These are phyloP conservation scores for Melangyna quadrimaculata DNA, from an alignment of 2,888 invertebrate species.

Conservation along the genomic window DNA sequence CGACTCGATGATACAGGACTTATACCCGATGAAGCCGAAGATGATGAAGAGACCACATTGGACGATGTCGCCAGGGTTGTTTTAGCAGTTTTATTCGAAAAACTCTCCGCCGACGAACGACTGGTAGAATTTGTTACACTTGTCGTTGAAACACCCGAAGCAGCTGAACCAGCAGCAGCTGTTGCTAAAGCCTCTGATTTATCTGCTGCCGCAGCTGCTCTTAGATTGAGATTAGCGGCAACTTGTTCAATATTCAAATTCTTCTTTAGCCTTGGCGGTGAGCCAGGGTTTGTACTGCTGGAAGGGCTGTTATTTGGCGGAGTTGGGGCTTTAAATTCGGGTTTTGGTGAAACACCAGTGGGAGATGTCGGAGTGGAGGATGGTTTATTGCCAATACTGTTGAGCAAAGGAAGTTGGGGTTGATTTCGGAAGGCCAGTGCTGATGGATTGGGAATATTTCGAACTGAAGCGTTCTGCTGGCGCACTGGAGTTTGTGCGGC, in stretches of 20 bases:
- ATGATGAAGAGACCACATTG: slow-evolving; percentile 61
- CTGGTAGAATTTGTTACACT: slow-evolving; percentile 60
- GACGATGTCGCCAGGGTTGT: slow-evolving; percentile 65
- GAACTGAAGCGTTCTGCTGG: slow-evolving; percentile 83
- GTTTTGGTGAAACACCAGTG: slow-evolving; percentile 40
- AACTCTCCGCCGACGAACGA: not conserved
- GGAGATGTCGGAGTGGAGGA: slow-evolving; percentile 56
- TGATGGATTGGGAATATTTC: slow-evolving; percentile 86
- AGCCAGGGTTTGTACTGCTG: slow-evolving; percentile 60
- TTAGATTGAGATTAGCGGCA: slow-evolving; percentile 79
- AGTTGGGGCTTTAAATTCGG: slow-evolving; percentile 58
- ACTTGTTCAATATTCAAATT: slow-evolving; percentile 80
- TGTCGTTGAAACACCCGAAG: not conserved
- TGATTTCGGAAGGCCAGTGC: slow-evolving; percentile 83
- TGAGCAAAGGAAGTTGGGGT: slow-evolving; percentile 73
- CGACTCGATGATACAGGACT: slow-evolving; percentile 11
- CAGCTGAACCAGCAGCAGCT: slow-evolving; percentile 64
- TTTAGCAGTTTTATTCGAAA: slow-evolving; percentile 37
- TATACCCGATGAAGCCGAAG: slow-evolving; percentile 1
- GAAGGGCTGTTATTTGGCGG: slow-evolving; percentile 41
- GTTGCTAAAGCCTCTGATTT: slow-evolving; percentile 76
- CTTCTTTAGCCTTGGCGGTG: slow-evolving; percentile 75
- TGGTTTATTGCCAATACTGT: slow-evolving; percentile 70
- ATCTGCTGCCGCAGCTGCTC: slow-evolving; percentile 76
- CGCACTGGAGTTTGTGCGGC: slow-evolving; percentile 75